Evolutionary conservation across 2,113 vertebrate species (phyloP).

Genomic region (Trematocara zebra): DNA sequence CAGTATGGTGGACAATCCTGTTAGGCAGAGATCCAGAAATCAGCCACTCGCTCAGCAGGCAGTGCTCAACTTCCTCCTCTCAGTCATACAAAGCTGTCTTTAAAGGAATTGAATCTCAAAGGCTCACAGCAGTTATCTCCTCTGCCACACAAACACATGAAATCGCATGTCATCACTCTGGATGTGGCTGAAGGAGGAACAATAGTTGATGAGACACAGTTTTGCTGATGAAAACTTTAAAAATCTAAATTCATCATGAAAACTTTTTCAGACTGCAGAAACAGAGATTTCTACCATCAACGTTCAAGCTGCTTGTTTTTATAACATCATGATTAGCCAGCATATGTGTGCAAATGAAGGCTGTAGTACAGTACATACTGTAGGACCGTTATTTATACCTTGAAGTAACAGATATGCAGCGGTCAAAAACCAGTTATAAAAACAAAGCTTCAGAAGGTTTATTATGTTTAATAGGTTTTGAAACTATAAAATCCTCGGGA

Average conservation of each 20-base stretch:
- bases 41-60: slow-evolving; percentile 8
- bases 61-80: slow-evolving; percentile 18
- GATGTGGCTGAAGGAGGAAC: background rate
- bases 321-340: background rate
- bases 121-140: slow-evolving; percentile 13
- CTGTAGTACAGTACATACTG: background rate
- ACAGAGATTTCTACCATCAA: background rate
- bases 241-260: background rate
- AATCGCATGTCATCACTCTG: background rate
- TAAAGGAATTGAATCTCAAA: slow-evolving; percentile 42
- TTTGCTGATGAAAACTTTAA: background rate
- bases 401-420: background rate
- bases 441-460: background rate
- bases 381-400: background rate
- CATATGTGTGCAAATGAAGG: background rate
- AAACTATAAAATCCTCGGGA: background rate
- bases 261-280: background rate
- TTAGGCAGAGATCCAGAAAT: slow-evolving; percentile 16
- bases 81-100: background rate
- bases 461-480: background rate
- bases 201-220: background rate
- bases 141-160: background rate
- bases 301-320: background rate
- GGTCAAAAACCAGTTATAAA: background rate
- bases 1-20: background rate